Evolutionary conservation across 1,140 invertebrate genomes (phyloP).

Genomic region (Elysia chlorotica): DNA sequence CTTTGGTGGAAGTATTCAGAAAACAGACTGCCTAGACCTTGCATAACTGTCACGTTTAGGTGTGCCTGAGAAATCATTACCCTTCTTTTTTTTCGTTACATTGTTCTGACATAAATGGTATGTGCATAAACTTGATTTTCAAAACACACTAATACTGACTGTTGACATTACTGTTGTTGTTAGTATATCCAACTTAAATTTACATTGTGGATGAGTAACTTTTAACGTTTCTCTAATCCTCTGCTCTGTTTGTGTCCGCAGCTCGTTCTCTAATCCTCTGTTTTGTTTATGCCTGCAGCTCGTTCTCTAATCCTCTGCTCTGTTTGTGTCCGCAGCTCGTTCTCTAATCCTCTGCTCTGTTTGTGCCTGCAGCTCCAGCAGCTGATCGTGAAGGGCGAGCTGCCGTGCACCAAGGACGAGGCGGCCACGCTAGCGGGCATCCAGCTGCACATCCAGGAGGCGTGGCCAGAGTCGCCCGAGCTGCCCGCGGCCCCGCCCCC

Average conservation of each 20-base stretch:
- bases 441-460: conserved; percentile 72
- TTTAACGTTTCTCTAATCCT: neutral
- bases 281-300: conserved; percentile 61
- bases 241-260: conserved; percentile 53
- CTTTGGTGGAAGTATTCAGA: too few species aligned
- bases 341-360: neutral
- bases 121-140: too few species aligned
- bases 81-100: too few species aligned
- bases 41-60: too few species aligned
- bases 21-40: too few species aligned
- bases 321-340: conserved; percentile 64
- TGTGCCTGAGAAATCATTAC: too few species aligned
- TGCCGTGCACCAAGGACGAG: conserved; percentile 75
- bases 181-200: too few species aligned
- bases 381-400: conserved; percentile 69
- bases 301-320: neutral
- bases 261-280: conserved; percentile 40
- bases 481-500: too few species aligned
- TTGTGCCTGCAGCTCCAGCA: conserved; percentile 68
- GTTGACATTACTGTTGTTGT: too few species aligned
- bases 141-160: too few species aligned
- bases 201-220: too few species aligned
- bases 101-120: too few species aligned
- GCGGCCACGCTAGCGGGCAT: conserved; percentile 73
- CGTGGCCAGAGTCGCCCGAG: conserved; percentile 68